These are phyloP conservation scores for Colinus virginianus DNA, from an alignment of 2,113 vertebrate species.

Conservation along the genomic window DNA sequence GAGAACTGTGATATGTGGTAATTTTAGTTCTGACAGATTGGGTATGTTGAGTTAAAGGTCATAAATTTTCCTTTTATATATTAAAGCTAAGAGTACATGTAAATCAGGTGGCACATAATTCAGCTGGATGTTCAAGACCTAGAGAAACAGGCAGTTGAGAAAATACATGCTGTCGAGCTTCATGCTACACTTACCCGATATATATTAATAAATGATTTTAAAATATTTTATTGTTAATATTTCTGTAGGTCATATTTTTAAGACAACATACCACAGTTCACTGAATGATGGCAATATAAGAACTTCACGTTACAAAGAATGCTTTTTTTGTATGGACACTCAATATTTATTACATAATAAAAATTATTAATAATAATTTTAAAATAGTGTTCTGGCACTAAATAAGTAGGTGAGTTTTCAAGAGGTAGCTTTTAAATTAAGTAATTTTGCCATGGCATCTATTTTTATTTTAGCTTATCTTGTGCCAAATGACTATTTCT, in stretches of 20 bases:
- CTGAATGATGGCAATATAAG: background rate
- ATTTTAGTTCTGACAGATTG: background rate
- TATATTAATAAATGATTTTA: background rate
- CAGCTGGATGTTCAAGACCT: background rate
- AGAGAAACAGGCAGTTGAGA: background rate
- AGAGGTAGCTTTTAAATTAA: background rate
- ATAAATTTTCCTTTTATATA: background rate
- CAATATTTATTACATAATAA: too few relatives aligned
- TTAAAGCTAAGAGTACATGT: background rate
- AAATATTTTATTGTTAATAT: background rate
- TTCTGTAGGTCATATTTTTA: background rate
- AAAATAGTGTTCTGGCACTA: background rate
- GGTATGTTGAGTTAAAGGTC: background rate
- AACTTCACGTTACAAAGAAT: background rate
- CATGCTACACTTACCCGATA: background rate
- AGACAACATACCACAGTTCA: background rate
- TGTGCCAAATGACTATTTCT: background rate
- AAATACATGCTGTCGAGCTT: background rate
- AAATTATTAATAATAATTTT: too few relatives aligned
- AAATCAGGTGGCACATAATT: background rate
- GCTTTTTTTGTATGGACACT: background rate
- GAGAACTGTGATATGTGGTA: background rate
- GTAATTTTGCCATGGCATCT: background rate
- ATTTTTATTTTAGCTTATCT: background rate
- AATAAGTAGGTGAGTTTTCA: fast-evolving